Evolutionary conservation across 2,888 invertebrate species (phyloP), one percentile per base, ranked within the genome.

Genomic region (Dasysyrphus albostriatus): DNA sequence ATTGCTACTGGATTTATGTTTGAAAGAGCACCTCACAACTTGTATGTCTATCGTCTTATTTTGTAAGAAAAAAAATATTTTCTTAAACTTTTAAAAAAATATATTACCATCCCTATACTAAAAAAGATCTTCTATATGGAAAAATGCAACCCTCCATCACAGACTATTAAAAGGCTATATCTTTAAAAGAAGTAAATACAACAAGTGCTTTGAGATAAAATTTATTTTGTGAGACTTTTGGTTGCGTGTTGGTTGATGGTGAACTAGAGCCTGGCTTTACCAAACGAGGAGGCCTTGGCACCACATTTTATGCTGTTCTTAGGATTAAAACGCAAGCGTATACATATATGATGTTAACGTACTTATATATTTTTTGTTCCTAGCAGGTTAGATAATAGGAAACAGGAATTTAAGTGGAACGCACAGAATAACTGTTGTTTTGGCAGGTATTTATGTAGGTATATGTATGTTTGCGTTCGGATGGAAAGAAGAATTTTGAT

Each of bases 321-420:
- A 51, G 70, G 75, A 54, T 61, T 44, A 29, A 76, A 63, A 72
- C 51, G 37, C 70, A 49, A 39, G 39, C 49, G 67, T 32, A 29
- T 49, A 32, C 32, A 12, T 0, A 2, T 63, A 10, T n/a, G 47
- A 24, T n/a, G n/a, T 2, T 24, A 3, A 24, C 24, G 24, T 2
- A 24, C 24, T 2, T 24, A 10, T 6, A 67, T 37, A 42, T 2
- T 14, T 70, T 32, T 44, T 29, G 37, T n/a, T 67, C 67, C 49
- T 49, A 67, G 49, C 49, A 37, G 16, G 77, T 82, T 82, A 72
- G 65, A 58, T 82, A 82, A 82, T 72, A 56, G 76, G 19, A 19
- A 47, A 63, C 63, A 72, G 76, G 70, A 82, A 51, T 42, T 63
- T 84, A 84, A 84, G 84, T 84, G 59, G 84, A 84, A 80, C 84